phyloP scores from a whole-genome alignment of 2,888 invertebrate species.

The Lamproptera curius region DNA sequence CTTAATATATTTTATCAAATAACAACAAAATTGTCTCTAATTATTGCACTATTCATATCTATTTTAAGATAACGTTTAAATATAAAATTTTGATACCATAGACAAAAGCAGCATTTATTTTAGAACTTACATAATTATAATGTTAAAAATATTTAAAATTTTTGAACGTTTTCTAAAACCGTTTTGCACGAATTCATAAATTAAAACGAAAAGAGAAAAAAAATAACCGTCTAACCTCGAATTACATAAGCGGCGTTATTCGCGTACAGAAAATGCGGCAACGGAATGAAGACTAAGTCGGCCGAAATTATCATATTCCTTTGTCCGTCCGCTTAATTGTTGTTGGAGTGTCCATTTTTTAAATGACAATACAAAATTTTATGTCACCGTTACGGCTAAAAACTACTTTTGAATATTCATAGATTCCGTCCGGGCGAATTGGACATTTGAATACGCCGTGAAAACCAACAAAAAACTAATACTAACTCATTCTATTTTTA shows the following conservation, averaged over 20 bases:
- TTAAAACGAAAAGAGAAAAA: background rate
- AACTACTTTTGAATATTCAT: constrained; percentile 62
- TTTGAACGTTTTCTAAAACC: too few relatives aligned
- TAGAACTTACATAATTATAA: too few relatives aligned
- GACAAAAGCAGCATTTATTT: too few relatives aligned
- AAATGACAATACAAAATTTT: constrained; percentile 61
- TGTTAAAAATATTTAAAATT: too few relatives aligned
- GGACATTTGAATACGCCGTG: constrained; percentile 15
- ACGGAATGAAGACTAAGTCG: constrained; percentile 23
- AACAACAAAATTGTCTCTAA: too few relatives aligned
- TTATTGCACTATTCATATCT: too few relatives aligned
- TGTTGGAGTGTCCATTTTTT: constrained; percentile 63
- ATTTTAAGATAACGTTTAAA: too few relatives aligned
- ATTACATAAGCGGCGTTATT: constrained; percentile 10
- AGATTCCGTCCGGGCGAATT: constrained; percentile 19
- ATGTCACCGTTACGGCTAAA: constrained; percentile 69
- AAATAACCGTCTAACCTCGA: background rate
- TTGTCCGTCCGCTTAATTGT: constrained; percentile 59
- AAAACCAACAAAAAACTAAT: constrained; percentile 8
- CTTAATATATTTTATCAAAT: too few relatives aligned
- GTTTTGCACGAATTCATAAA: too few relatives aligned
- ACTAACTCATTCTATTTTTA: background rate
- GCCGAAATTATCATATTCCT: constrained; percentile 56
- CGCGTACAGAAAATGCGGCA: constrained; percentile 27
- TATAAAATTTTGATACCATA: too few relatives aligned